phyloP scores from a whole-genome alignment of 2,113 vertebrate genomes.

The Xiphophorus hellerii region DNA sequence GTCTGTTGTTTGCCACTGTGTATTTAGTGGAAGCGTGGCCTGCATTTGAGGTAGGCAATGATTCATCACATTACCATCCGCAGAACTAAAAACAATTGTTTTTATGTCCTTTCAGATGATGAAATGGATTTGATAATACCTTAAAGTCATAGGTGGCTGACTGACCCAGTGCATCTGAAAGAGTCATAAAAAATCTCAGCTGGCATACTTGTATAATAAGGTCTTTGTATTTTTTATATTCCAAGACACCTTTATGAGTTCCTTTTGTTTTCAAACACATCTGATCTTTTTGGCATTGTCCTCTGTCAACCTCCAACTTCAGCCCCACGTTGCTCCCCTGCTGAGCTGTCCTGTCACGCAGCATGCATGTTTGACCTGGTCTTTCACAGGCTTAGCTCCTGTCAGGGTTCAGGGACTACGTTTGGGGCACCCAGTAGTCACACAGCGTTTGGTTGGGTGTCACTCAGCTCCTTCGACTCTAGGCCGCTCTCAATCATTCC shows the following conservation, averaged over 20 bases:
- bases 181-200: background rate
- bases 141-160: conserved; percentile 15
- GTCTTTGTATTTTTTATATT: background rate
- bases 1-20: conserved; percentile 7
- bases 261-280: background rate
- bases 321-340: background rate
- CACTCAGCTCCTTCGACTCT: conserved; percentile 53
- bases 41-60: conserved; percentile 13
- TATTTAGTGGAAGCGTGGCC: conserved; percentile 9
- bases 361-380: conserved; percentile 61
- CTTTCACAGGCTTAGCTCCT: conserved; percentile 56
- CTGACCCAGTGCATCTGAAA: conserved; percentile 8
- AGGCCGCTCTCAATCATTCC: conserved; percentile 77
- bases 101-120: conserved; percentile 24
- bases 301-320: background rate
- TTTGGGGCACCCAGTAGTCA: conserved; percentile 52
- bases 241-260: conserved; percentile 6
- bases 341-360: conserved; percentile 33
- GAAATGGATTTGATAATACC: conserved; percentile 15
- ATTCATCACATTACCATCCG: conserved; percentile 23
- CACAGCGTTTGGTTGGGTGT: conserved; percentile 62
- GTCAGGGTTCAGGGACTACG: conserved; percentile 50
- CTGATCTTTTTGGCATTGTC: conserved; percentile 3
- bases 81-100: conserved; percentile 28
- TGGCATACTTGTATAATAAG: background rate